Conservation (phyloP, 1,140 invertebrate species). For the Heterodera schachtii region DNA sequence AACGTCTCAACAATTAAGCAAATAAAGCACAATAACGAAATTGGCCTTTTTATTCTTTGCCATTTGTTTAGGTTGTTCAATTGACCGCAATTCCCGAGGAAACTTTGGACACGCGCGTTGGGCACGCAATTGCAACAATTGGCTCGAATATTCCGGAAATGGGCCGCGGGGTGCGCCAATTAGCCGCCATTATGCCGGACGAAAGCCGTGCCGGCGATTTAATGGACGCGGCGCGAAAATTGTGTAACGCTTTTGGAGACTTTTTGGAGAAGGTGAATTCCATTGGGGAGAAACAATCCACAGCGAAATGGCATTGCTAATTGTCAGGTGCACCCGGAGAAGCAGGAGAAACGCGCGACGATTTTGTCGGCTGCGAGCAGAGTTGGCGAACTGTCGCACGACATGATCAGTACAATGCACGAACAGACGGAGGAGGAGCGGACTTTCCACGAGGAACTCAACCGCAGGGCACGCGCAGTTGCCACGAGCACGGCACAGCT, state of each 20-base stretch:
- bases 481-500: constrained; percentile 71
- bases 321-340: constrained; percentile 48
- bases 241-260: constrained; percentile 91
- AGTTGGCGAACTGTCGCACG: constrained; percentile 91
- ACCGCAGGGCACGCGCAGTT: constrained; percentile 58
- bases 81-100: constrained; percentile 76
- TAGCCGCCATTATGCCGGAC: constrained; percentile 88
- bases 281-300: constrained; percentile 62
- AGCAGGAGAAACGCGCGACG: constrained; percentile 71
- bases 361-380: constrained; percentile 88
- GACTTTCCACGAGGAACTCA: constrained; percentile 64
- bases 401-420: constrained; percentile 90
- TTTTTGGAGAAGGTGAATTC: constrained; percentile 78
- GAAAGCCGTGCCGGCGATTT: constrained; percentile 81
- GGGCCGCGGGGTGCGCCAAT: constrained; percentile 88
- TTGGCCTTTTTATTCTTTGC: no score
- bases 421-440: constrained; percentile 80
- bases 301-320: not conserved
- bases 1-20: no score
- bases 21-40: no score
- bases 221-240: constrained; percentile 84
- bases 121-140: constrained; percentile 93
- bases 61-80: constrained; percentile 77
- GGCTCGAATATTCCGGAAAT: constrained; percentile 93
- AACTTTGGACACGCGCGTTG: constrained; percentile 83